A percentile compares a stretch with the other conserved stretches of the same genome.
Conservation (phyloP, 2,113 vertebrate genomes). For the Galemys pyrenaicus region DNA sequence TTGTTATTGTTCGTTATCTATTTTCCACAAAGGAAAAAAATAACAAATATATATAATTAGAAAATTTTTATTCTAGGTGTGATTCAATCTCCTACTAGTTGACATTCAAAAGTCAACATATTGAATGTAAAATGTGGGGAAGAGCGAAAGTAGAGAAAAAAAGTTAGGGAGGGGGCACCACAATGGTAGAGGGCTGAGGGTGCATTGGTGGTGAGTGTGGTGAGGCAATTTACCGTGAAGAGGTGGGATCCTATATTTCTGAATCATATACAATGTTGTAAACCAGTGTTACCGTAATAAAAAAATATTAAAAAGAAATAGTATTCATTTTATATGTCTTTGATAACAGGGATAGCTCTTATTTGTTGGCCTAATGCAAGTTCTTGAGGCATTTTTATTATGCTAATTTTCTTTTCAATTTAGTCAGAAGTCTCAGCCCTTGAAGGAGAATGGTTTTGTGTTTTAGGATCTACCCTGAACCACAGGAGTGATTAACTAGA, state of each 20-base stretch:
- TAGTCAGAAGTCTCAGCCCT: neutral
- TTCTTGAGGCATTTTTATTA: neutral
- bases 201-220: too few relatives aligned
- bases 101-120: neutral
- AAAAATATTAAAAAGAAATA: too few relatives aligned
- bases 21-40: conserved; percentile 23
- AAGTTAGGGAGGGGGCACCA: too few relatives aligned
- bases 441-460: neutral
- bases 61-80: neutral
- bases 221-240: too few relatives aligned
- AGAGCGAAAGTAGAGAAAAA: too few relatives aligned
- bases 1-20: neutral
- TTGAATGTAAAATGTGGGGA: neutral
- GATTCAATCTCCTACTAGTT: neutral
- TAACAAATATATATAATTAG: neutral
- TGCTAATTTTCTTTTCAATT: neutral
- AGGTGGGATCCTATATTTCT: too few relatives aligned
- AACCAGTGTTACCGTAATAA: too few relatives aligned
- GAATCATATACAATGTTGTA: too few relatives aligned
- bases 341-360: neutral
- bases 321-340: conserved; percentile 2
- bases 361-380: neutral
- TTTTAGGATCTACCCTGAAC: neutral
- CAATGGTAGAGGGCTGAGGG: too few relatives aligned
- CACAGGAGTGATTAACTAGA: neutral